Conservation (phyloP, 2,113 vertebrate species). For the Halichoerus grypus region DNA sequence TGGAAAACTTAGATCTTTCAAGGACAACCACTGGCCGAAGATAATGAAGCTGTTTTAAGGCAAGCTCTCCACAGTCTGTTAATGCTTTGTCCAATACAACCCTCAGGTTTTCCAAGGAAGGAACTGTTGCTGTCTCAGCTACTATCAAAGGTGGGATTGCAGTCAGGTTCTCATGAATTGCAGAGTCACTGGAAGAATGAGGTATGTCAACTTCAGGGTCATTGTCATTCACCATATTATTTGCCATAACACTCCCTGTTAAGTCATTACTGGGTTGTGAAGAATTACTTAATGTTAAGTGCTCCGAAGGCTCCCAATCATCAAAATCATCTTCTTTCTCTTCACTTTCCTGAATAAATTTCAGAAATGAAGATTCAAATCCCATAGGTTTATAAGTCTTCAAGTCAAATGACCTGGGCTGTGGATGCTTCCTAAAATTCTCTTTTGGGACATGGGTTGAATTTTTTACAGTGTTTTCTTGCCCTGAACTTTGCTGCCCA, state of each 20-base stretch:
- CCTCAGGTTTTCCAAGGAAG: constrained; percentile 93
- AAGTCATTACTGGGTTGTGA: constrained; percentile 78
- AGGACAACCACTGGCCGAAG: constrained; percentile 98
- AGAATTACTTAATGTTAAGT: constrained; percentile 78
- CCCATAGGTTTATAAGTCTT: constrained; percentile 95
- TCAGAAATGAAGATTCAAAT: constrained; percentile 97
- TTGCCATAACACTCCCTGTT: constrained; percentile 71
- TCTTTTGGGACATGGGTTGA: constrained; percentile 87
- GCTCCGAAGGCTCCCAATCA: constrained; percentile 87
- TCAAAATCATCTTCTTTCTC: constrained; percentile 89
- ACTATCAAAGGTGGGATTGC: constrained; percentile 90
- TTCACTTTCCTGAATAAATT: constrained; percentile 96
- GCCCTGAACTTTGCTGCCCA: constrained; percentile 77
- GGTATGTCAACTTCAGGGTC: constrained; percentile 87
- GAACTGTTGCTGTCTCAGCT: constrained; percentile 90
- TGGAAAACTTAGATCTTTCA: constrained; percentile 94
- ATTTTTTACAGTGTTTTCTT: constrained; percentile 83
- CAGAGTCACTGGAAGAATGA: constrained; percentile 87
- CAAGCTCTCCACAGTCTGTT: constrained; percentile 97
- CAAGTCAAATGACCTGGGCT: constrained; percentile 91
- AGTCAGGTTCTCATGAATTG: constrained; percentile 85
- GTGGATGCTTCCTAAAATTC: constrained; percentile 83
- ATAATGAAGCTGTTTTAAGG: constrained; percentile 99
- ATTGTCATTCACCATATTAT: constrained; percentile 89
- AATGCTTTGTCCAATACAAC: constrained; percentile 97